Evolutionary conservation across 2,113 vertebrate species (phyloP), one percentile per base, ranked within the genome.

Genomic region (Sapajus apella): DNA sequence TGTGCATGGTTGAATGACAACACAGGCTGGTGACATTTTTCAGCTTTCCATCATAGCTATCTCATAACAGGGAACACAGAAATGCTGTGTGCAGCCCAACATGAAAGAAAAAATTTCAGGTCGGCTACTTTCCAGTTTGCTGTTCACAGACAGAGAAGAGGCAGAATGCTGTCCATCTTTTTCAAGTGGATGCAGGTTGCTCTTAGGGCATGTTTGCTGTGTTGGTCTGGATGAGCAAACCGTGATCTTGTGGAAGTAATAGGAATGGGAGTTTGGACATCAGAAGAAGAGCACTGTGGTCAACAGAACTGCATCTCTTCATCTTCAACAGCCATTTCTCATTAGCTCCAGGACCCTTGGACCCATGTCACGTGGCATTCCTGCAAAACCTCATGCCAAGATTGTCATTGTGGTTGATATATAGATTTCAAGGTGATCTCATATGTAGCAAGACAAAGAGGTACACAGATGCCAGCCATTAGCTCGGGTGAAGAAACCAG

Each of bases 171-270:
- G 11, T n/a, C 55, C 0, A 25, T 80, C 50, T 85, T 80, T 86
- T 88, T 21, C 70, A 75, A 23, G 23, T 40, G 30, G n/a, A 84
- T 40, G 30, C 12, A 27, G 58, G 8, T 5, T 75, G 35, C 9
- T 61, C 8, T 17, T n/a, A 23, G 32, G 21, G 18, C 0, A 0
- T 7, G 9, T 20, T 52, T 68, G 6, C 14, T 61, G 13, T 45
- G 21, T 76, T 37, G 43, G 20, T 50, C 70, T 50, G 14, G 14
- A 72, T n/a, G 30, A 80, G 7, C 5, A 43, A 79, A 45, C 2
- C 12, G 12, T 30, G 45, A 45, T 43, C 58, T 25, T 37, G 52
- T 16, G 7, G 10, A 93, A 35, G 83, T 43, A 55, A 50, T 7
- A 75, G 72, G 55, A 87, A 58, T 23, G 30, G 11, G 14, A 45